Evolutionary conservation across 2,888 invertebrate species (phyloP).

Genomic region (Pheosia gnoma): DNA sequence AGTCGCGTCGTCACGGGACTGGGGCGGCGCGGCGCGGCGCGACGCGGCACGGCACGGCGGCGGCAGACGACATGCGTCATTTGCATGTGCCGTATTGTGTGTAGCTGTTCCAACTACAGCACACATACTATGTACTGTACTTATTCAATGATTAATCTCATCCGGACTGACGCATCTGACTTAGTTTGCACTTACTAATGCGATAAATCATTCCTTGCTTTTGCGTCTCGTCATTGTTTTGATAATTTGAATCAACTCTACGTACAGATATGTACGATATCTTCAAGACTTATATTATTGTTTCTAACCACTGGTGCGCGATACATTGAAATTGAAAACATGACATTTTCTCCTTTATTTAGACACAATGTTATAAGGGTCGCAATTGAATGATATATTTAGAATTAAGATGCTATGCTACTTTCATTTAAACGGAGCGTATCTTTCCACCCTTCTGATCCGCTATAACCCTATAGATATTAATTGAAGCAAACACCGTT

Average conservation of each 20-base stretch:
- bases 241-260: too few relatives aligned
- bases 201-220: not conserved
- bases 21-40: conserved; percentile 15
- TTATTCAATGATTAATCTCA: conserved; percentile 47
- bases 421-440: too few relatives aligned
- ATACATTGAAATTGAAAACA: too few relatives aligned
- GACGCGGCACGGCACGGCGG: conserved; percentile 21
- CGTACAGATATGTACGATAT: too few relatives aligned
- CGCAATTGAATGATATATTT: too few relatives aligned
- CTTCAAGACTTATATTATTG: too few relatives aligned
- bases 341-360: too few relatives aligned
- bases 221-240: not conserved
- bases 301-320: too few relatives aligned
- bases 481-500: conserved; percentile 57
- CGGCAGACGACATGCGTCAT: conserved; percentile 53
- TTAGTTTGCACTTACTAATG: conserved; percentile 8
- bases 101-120: conserved; percentile 14
- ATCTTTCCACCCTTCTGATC: not conserved
- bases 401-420: too few relatives aligned
- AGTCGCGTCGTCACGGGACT: conserved; percentile 39
- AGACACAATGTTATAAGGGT: too few relatives aligned
- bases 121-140: conserved; percentile 39
- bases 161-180: conserved; percentile 44
- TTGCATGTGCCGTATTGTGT: conserved; percentile 44
- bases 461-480: conserved; percentile 33